Evolutionary conservation across 2,113 vertebrate genomes (phyloP), one percentile per base, ranked within the genome.

Genomic region (Rhinopomastus cyanomelas): DNA sequence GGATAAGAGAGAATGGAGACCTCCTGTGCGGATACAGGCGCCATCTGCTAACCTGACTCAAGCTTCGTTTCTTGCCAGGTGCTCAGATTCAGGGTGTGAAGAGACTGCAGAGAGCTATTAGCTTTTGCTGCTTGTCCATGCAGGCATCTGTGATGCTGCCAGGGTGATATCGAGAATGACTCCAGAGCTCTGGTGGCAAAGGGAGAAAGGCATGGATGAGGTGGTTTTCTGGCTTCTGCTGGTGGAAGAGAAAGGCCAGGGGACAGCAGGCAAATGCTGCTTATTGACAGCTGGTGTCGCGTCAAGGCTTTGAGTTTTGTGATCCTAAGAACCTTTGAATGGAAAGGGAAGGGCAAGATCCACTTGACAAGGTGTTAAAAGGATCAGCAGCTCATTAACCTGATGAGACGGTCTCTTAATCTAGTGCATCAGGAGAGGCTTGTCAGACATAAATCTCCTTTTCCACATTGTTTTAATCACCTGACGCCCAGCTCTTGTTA

Each of bases 141-240:
- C 5, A 13, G 27, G 12, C 12, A 22, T 16, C 5, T 4, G 29
- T 1, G 8, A 17, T 4, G 2, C 29, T 27, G 55, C 42, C 16
- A 4, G 16, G 9, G 17, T 65, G 44, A 48, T 34, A 48, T 20
- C 39, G 39, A 42, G 34, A 52, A 36, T 6, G 7, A 34, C 12
- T 60, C 15, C 49, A 60, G 49, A 57, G 42, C 39, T 46, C 23
- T 20, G 13, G 5, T 22, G 42, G 46, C 1, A 19, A 51, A 22
- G 32, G n/a, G 8, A n/a, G 23, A 17, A 44, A 39, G 29, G 27
- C 21, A 3, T 0, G 1, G 12, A 2, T 0, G 1, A 11, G 2
- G 34, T 17, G 15, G 37, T 15, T 37, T 36, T 12, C 26, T 9
- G n/a, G 46, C 26, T 75, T 7, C 49, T 67, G 17, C 34, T 56